Evolutionary conservation across 1,140 invertebrate species (phyloP), one percentile per base, ranked within the genome.

Genomic region (Neelides sp.): DNA sequence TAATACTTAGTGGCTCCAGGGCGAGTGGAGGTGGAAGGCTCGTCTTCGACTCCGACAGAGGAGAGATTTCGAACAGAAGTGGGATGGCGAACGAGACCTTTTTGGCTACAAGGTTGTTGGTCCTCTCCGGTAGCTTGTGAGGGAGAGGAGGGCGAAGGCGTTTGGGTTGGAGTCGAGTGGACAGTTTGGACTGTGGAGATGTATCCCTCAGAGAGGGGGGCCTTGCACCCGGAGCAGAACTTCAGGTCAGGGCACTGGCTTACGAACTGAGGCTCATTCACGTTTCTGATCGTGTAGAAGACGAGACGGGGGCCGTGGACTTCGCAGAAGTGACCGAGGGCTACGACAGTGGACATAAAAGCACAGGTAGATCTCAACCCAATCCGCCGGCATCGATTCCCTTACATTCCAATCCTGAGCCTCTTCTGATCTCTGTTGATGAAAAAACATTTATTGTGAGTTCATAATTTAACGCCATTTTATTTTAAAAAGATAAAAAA

Each of bases 161-260:
- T 44, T 19, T 54, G 54, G n/a, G 40, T 44, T 12, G 54, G 50
- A 22, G 50, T 56, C 4, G 20, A 42, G 30, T 55, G 57, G 24
- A 56, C 54, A n/a, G 54, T 59, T 42, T 60, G 54, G 23, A 60
- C 54, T 20, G 54, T 57, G n/a, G 58, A 59, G 41, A 59, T 59
- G 48, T 59, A 59, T 1, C 57, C 57, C 45, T 59, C 57, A 3
- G 54, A 37, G 7, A 60, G 34, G 17, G 58, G 58, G 23, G 58
- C 58, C 40, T 60, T 60, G 24, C 58, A 60, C 19, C 58, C 58
- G 12, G 51, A 51, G 35, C 58, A 60, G 46, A 60, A 60, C 28
- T 60, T 56, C 12, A 60, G 37, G 34, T 60, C 58, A 8, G 58
- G 58, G 47, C 58, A 60, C 36, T 60, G 54, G 32, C 47, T 50